Evolutionary conservation across 2,113 vertebrate species (phyloP).

Genomic region (Saiga tatarica): DNA sequence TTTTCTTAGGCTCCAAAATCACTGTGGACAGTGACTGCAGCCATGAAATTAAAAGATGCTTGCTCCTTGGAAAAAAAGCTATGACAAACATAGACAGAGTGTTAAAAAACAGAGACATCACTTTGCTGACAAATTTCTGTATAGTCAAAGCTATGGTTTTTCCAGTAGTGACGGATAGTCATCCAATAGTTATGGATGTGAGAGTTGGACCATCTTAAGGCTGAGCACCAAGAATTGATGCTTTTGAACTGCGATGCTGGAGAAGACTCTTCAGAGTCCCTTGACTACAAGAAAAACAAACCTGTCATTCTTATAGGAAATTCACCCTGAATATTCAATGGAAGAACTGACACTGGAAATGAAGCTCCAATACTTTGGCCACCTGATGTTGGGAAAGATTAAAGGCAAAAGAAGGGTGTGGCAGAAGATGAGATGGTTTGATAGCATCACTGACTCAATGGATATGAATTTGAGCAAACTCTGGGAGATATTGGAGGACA

Average conservation of each 20-base stretch:
- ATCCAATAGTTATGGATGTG: not conserved
- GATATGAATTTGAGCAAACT: not conserved
- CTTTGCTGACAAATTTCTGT: not conserved
- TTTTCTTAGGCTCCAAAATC: not conserved
- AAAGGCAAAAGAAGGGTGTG: not conserved
- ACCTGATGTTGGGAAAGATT: not conserved
- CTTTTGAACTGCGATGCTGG: not conserved
- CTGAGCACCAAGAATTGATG: not conserved
- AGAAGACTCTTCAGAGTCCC: not conserved
- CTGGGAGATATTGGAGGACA: not conserved
- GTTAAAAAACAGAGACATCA: not conserved
- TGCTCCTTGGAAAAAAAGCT: not conserved
- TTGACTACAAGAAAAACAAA: not conserved
- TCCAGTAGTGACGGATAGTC: not conserved
- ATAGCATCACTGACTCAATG: not conserved
- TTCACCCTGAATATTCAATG: not conserved
- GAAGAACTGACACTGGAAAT: not conserved
- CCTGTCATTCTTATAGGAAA: not conserved
- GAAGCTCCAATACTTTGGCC: not conserved
- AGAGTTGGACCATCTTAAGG: not conserved
- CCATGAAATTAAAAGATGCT: not conserved
- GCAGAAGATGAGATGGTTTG: not conserved
- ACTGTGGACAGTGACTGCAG: not conserved
- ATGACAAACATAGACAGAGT: not conserved
- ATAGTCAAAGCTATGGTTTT: not conserved